These are phyloP conservation scores for Ceyx margarethae DNA, from an alignment of 2,113 vertebrate species.

Conservation along the genomic window DNA sequence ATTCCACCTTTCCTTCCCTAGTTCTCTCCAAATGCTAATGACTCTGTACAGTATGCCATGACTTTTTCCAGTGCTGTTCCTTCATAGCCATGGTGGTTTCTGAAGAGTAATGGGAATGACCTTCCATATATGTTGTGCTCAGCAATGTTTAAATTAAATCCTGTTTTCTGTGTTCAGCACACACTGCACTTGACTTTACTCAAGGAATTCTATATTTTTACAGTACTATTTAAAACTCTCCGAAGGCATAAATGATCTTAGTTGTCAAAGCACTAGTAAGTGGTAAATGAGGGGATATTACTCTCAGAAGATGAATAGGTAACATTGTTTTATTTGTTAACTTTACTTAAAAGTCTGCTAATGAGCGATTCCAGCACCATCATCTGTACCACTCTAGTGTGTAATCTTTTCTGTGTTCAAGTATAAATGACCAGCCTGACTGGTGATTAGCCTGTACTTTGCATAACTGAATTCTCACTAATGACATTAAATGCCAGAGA, in stretches of 20 bases:
- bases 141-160: neutral
- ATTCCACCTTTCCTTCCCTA: neutral
- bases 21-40: neutral
- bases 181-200: neutral
- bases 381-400: neutral
- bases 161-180: neutral
- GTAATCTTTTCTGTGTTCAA: neutral
- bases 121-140: neutral
- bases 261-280: neutral
- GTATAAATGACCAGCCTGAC: slow-evolving; percentile 36
- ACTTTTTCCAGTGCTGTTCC: neutral
- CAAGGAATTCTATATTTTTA: neutral
- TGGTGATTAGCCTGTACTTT: slow-evolving; percentile 37
- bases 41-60: neutral
- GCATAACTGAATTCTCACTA: slow-evolving; percentile 48
- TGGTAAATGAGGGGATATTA: neutral
- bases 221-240: neutral
- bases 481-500: slow-evolving; percentile 12
- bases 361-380: neutral
- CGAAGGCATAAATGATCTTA: neutral
- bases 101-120: neutral
- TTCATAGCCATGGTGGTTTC: neutral
- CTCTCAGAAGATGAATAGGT: neutral
- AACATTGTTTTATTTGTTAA: slow-evolving; percentile 20
- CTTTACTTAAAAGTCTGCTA: slow-evolving; percentile 44